These are phyloP conservation scores for Oceanodroma leucorhoa DNA, from an alignment of 2,797 vertebrate genomes.

Conservation along the genomic window DNA sequence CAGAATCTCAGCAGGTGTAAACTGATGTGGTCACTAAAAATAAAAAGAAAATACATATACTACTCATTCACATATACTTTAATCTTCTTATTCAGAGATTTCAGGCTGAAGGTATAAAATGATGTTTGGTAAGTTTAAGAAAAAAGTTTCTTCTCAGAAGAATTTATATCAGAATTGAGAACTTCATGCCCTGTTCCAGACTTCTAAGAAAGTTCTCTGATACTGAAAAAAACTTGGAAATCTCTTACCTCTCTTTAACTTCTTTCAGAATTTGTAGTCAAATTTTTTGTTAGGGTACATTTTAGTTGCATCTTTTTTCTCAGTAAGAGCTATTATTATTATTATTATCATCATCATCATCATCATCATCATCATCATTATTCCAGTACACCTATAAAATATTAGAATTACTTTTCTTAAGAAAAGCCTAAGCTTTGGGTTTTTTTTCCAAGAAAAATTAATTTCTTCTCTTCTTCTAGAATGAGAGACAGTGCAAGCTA, in stretches of 20 bases:
- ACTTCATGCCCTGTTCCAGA: background rate
- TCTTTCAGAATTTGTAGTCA: background rate
- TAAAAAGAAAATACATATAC: background rate
- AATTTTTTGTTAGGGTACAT: background rate
- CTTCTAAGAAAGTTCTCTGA: background rate
- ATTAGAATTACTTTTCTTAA: background rate
- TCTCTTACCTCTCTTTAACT: background rate
- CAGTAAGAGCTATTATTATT: background rate
- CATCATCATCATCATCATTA: no score
- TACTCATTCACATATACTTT: background rate
- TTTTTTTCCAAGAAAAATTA: background rate
- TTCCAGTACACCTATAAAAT: background rate
- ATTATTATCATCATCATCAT: no score
- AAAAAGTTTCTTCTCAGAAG: background rate
- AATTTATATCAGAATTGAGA: background rate
- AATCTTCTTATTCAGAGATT: background rate
- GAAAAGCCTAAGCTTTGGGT: background rate
- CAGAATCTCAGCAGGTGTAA: background rate
- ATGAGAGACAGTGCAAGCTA: background rate
- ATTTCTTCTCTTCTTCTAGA: background rate
- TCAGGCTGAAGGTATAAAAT: background rate
- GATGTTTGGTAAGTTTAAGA: accelerated
- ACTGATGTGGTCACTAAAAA: background rate
- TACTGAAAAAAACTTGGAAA: background rate
- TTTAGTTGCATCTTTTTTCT: background rate